These are phyloP conservation scores for Ophonus ardosiacus DNA, from an alignment of 2,888 invertebrate species.

Conservation along the genomic window DNA sequence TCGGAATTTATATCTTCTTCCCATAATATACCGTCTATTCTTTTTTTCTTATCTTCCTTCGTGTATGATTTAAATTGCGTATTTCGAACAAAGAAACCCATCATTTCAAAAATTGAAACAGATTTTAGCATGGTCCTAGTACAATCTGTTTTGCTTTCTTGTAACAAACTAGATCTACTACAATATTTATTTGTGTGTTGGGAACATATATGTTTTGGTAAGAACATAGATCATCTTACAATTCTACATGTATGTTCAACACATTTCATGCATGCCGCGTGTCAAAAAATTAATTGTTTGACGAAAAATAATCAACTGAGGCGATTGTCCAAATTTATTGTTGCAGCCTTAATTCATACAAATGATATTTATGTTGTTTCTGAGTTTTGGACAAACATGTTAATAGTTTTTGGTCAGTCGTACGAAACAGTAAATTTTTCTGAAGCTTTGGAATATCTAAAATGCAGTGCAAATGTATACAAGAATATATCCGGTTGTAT, in stretches of 20 bases:
- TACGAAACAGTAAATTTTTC: not conserved
- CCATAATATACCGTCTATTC: constrained; percentile 27
- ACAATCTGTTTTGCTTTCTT: not conserved
- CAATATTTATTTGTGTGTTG: not conserved
- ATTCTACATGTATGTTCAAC: constrained; percentile 16
- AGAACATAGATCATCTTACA: not conserved
- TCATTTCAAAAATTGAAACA: constrained; percentile 25
- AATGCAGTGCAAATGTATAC: not conserved
- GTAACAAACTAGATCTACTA: constrained; percentile 26
- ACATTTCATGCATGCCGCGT: constrained; percentile 21
- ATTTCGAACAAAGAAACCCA: constrained; percentile 17
- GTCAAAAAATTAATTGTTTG: constrained; percentile 20
- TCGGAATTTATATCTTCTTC: constrained; percentile 7
- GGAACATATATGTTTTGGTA: not conserved
- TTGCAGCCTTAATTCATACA: constrained; percentile 1
- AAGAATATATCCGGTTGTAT: not conserved
- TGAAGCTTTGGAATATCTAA: not conserved
- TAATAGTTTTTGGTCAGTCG: not conserved
- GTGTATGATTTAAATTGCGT: not conserved
- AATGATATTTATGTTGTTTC: not conserved
- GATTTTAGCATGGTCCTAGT: constrained; percentile 18
- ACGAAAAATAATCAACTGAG: constrained; percentile 8
- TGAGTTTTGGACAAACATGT: constrained; percentile 12
- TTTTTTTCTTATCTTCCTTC: constrained; percentile 16
- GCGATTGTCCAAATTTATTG: not conserved